phyloP scores from a whole-genome alignment of 2,113 vertebrate species.

The Poeciliopsis prolifica region DNA sequence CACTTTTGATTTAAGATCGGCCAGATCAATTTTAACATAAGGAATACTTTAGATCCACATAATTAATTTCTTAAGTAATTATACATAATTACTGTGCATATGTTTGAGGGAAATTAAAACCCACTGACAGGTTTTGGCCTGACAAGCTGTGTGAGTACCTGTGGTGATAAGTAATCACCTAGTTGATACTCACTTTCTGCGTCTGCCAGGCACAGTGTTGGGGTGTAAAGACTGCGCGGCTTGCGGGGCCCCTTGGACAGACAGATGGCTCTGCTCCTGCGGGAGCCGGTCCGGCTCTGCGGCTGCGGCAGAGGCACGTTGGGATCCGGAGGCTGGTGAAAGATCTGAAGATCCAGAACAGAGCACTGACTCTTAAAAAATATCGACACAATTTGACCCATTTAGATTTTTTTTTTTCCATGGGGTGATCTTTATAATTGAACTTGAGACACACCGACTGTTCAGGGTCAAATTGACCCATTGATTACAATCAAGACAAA shows the following conservation, averaged over 20 bases:
- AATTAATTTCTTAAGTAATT: not conserved
- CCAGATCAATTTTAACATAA: not conserved
- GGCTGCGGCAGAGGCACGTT: slow-evolving; percentile 93
- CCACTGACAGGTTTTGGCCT: not conserved
- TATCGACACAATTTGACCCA: not conserved
- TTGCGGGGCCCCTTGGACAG: slow-evolving; percentile 90
- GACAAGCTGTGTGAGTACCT: not conserved
- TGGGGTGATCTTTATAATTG: too few relatives aligned
- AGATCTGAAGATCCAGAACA: slow-evolving; percentile 81
- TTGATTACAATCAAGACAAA: too few relatives aligned
- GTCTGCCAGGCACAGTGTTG: slow-evolving; percentile 89
- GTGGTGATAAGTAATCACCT: not conserved
- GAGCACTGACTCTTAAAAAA: slow-evolving; percentile 1
- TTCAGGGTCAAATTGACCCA: too few relatives aligned
- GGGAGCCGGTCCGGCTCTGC: slow-evolving; percentile 85
- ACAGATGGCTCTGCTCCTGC: slow-evolving; percentile 91
- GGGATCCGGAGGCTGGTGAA: slow-evolving; percentile 91
- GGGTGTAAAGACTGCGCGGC: slow-evolving; percentile 86
- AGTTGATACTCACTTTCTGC: slow-evolving; percentile 89
- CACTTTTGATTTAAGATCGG: not conserved
- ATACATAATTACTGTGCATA: not conserved
- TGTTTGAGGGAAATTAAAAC: slow-evolving; percentile 21
- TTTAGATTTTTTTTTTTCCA: too few relatives aligned
- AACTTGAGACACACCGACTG: too few relatives aligned
- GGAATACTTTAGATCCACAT: not conserved